Conservation (phyloP, 2,888 invertebrate species). For the Dicranocentrus wangi region DNA sequence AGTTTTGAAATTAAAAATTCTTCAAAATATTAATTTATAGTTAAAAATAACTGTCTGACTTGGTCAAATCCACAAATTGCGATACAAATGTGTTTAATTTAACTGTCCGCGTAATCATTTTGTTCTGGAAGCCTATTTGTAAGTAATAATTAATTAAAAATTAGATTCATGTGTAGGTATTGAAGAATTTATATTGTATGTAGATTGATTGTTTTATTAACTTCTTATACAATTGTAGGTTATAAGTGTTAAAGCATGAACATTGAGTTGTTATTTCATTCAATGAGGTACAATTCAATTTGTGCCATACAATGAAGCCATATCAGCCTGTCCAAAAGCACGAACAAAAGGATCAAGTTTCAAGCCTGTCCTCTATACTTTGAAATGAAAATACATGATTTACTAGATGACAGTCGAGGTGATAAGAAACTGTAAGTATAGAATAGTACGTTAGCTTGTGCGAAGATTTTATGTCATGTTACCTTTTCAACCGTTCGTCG, state of each 20-base stretch:
- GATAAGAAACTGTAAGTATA: slow-evolving; percentile 41
- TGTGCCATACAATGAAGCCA: slow-evolving; percentile 73
- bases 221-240: slow-evolving; percentile 37
- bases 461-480: too few species aligned
- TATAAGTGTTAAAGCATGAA: slow-evolving; percentile 42
- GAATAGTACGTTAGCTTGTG: neutral
- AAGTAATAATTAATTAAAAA: slow-evolving; percentile 12
- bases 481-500: too few species aligned
- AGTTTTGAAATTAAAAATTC: too few species aligned
- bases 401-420: slow-evolving; percentile 52
- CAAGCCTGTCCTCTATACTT: slow-evolving; percentile 58
- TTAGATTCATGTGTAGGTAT: slow-evolving; percentile 9
- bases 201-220: slow-evolving; percentile 35
- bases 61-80: slow-evolving; percentile 2
- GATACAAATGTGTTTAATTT: slow-evolving; percentile 3
- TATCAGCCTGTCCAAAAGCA: slow-evolving; percentile 72
- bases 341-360: slow-evolving; percentile 68
- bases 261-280: slow-evolving; percentile 57
- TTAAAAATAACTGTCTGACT: slow-evolving; percentile 21
- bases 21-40: slow-evolving; percentile 9
- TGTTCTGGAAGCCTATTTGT: neutral
- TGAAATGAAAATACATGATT: slow-evolving; percentile 27
- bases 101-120: too few species aligned
- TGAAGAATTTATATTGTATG: slow-evolving; percentile 6
- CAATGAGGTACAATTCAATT: slow-evolving; percentile 63